Conservation (phyloP, 2,888 invertebrate genomes). For the Galeopsomyia nigrocyanea region DNA sequence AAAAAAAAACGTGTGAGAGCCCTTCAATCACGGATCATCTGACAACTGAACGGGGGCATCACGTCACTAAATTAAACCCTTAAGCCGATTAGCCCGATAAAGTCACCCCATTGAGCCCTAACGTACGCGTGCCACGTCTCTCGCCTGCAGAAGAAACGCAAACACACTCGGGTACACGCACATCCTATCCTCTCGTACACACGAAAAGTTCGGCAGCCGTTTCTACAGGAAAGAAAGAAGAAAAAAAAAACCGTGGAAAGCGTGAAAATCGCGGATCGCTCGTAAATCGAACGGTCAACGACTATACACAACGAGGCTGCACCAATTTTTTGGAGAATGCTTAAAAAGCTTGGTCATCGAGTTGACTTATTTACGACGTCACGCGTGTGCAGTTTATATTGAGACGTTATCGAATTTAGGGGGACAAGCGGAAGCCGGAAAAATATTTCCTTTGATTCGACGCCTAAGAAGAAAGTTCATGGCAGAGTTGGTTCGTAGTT, state of each 20-base stretch:
- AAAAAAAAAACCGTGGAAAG: constrained; percentile 1
- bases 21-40: no score
- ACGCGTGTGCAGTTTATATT: constrained; percentile 32
- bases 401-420: constrained; percentile 34
- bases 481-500: no score
- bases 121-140: background rate
- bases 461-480: no score
- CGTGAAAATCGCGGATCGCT: background rate
- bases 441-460: background rate
- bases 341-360: background rate
- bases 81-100: constrained; percentile 23
- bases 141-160: no score
- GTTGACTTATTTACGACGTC: constrained; percentile 36
- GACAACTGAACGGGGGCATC: no score
- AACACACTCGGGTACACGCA: no score
- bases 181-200: no score
- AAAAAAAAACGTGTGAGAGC: no score
- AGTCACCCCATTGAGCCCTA: constrained; percentile 2
- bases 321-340: background rate
- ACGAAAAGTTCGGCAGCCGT: background rate
- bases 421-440: background rate
- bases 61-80: background rate
- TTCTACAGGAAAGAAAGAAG: no score
- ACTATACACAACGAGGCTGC: no score
- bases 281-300: constrained; percentile 14